phyloP scores from a whole-genome alignment of 2,888 invertebrate genomes.

The Drosophila diplacantha region DNA sequence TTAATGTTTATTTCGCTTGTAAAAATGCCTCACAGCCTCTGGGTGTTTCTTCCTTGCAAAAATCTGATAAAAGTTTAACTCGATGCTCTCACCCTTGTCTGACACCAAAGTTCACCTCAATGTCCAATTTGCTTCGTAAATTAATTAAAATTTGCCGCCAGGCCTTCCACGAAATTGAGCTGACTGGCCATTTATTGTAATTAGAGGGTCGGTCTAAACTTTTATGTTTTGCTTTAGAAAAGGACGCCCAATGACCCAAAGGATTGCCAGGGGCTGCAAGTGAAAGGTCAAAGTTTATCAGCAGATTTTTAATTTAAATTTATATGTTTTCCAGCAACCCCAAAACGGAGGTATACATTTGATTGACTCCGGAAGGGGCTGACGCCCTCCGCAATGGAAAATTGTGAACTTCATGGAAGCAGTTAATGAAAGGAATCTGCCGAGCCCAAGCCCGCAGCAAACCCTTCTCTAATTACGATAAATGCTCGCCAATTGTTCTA shows the following conservation, averaged over 20 bases:
- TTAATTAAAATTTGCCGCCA: slow-evolving; percentile 46
- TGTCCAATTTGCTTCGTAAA: slow-evolving; percentile 33
- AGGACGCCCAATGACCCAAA: slow-evolving; percentile 21
- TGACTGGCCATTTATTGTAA: slow-evolving; percentile 38
- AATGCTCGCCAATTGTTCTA: slow-evolving; percentile 44
- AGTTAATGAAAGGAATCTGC: slow-evolving; percentile 23
- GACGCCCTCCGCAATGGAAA: background rate
- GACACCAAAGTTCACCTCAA: slow-evolving; percentile 24
- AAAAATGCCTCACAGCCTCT: background rate
- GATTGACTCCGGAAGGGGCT: slow-evolving; percentile 10
- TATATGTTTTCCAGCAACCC: slow-evolving; percentile 34
- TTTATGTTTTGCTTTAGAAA: background rate
- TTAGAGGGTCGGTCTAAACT: slow-evolving; percentile 14
- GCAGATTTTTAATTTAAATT: slow-evolving; percentile 42
- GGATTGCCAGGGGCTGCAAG: slow-evolving; percentile 19
- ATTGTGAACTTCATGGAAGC: slow-evolving; percentile 17
- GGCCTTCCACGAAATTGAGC: slow-evolving; percentile 29
- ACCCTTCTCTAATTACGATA: slow-evolving; percentile 39
- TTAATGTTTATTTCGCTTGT: background rate
- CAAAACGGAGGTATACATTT: slow-evolving; percentile 12
- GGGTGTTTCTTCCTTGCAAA: background rate
- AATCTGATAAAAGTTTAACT: slow-evolving; percentile 11
- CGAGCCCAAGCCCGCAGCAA: slow-evolving; percentile 8
- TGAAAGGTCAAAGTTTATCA: slow-evolving; percentile 37
- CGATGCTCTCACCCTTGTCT: background rate